Base-by-base conservation (phyloP, 1,140 invertebrate species). In the Galendromus occidentalis region DNA sequence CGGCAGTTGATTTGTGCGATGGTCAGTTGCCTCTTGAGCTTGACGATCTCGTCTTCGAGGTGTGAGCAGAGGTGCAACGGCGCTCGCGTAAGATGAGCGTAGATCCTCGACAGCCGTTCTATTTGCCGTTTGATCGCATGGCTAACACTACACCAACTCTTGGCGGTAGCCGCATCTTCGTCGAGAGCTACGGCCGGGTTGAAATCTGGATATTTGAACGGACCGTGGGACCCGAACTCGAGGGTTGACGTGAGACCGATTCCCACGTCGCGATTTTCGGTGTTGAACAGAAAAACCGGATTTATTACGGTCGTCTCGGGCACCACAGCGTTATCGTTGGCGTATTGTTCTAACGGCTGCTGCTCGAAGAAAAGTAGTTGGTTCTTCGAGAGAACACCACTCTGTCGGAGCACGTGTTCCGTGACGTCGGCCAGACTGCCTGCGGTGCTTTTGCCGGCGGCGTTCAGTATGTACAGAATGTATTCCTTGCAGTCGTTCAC, bases 301-400 rank as follows among this genome's bases (percentile, higher is more conserved):
- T 59, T 17, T 25, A 33, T 14, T 17, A 59, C 33, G 9, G 1
- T 59, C 17, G 51, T 59, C 22, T 59, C 51, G 1, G 51, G 51
- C 14, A 47, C 5, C 18, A 25, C 9, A 25, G 82, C 84, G 41
- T 78, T 79, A 51, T 84, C 82, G 33, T 83, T 81, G 1, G 87
- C 74, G n/a, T 83, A 73, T 25, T 78, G 76, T 1, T 77, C 76
- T n/a, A 88, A 75, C 65, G 82, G 74, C 45, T 75, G 74, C 25
- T 84, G 82, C 68, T 82, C 80, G 65, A 82, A 82, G 0, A 91
- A 75, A 20, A 91, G 73, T 42, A 91, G 85, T 77, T 94, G 91
- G 66, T 86, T 85, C 66, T 82, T 80, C 0, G 84, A 79, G 2
- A 81, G 76, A 68, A 94, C 85, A 64, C 88, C 86, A 0, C 87